Conservation (phyloP, 2,797 vertebrate species). For the Silurus lanzhouensis region DNA sequence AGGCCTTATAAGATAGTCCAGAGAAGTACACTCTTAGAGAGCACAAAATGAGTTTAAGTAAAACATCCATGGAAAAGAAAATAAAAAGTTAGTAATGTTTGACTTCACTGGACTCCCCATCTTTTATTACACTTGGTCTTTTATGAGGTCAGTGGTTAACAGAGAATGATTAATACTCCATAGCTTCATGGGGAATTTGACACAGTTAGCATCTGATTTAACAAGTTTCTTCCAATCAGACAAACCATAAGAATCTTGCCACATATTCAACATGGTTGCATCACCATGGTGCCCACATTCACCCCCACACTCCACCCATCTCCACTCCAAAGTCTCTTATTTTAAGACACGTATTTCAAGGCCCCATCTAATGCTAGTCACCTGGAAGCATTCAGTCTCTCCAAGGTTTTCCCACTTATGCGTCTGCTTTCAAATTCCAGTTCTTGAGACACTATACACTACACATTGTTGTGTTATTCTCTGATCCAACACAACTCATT, state of each 20-base stretch:
- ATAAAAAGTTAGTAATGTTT: constrained; percentile 15
- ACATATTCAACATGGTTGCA: background rate
- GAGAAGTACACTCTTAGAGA: background rate
- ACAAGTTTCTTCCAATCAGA: background rate
- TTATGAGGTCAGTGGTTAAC: constrained; percentile 4
- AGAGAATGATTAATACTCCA: constrained; percentile 22
- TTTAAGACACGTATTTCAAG: background rate
- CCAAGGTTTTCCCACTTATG: background rate
- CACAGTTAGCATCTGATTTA: background rate
- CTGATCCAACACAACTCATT: background rate
- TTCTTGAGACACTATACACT: background rate
- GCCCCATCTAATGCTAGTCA: background rate
- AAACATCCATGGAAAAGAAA: constrained; percentile 40
- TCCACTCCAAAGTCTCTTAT: background rate
- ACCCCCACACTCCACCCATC: background rate
- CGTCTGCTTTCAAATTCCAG: background rate
- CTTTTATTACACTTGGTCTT: constrained; percentile 12
- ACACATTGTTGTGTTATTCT: background rate
- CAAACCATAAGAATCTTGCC: background rate
- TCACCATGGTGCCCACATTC: background rate
- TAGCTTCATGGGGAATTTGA: constrained; percentile 10
- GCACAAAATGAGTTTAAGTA: constrained; percentile 14
- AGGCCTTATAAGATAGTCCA: constrained; percentile 38
- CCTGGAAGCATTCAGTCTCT: constrained; percentile 11
- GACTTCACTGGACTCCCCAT: constrained; percentile 3